Conservation (phyloP, 2,888 invertebrate genomes). For the Lasioglossum calceatum region DNA sequence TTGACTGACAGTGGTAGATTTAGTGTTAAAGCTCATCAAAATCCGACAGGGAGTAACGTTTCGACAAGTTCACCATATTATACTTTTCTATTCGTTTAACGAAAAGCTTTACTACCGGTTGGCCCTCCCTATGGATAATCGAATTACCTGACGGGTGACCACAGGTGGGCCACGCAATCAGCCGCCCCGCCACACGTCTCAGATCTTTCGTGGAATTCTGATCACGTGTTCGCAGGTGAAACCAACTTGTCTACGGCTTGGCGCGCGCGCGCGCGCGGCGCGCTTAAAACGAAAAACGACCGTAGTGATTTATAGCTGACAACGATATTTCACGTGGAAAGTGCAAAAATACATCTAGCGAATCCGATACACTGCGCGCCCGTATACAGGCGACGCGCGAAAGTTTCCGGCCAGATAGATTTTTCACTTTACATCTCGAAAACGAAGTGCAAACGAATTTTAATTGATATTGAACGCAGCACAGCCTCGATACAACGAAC, state of each 20-base stretch:
- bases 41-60: no score
- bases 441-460: neutral
- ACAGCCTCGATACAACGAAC: neutral
- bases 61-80: neutral
- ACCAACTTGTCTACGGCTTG: constrained; percentile 12
- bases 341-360: neutral
- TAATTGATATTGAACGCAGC: neutral
- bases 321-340: constrained; percentile 9
- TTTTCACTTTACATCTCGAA: neutral
- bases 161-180: constrained; percentile 5
- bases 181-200: neutral
- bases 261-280: neutral
- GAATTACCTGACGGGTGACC: constrained; percentile 3
- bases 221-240: constrained; percentile 8
- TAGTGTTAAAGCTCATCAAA: no score
- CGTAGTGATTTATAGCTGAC: neutral
- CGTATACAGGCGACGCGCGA: neutral
- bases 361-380: neutral
- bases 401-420: neutral
- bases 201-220: neutral
- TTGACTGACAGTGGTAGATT: no score
- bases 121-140: neutral
- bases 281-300: neutral
- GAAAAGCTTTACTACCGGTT: neutral
- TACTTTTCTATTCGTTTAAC: neutral